Conservation (phyloP, 1,140 invertebrate genomes). For the Euwallacea similis region DNA sequence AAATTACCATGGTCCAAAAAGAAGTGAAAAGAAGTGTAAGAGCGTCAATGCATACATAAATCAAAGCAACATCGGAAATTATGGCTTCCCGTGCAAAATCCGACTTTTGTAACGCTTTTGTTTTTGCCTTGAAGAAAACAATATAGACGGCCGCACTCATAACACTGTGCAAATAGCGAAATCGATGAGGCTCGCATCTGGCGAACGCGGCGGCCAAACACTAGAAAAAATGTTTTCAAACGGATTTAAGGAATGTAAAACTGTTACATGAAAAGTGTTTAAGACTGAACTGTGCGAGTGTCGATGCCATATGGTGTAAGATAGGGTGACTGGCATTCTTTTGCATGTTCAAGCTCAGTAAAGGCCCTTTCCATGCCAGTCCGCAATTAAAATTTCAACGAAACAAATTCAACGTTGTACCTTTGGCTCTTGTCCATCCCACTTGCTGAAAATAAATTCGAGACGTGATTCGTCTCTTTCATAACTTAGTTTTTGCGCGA, state of each 20-base stretch:
- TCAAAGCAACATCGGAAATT: background rate
- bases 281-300: too few species aligned
- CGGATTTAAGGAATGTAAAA: background rate
- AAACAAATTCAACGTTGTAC: constrained; percentile 22
- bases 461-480: background rate
- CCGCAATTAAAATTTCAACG: constrained; percentile 23
- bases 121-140: background rate
- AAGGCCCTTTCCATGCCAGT: constrained; percentile 22
- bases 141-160: background rate
- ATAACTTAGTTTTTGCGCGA: too few species aligned
- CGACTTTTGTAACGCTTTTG: background rate
- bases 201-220: background rate
- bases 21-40: background rate
- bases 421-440: constrained; percentile 16
- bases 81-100: constrained; percentile 2
- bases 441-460: constrained; percentile 17
- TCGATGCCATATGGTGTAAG: constrained; percentile 5
- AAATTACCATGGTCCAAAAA: background rate
- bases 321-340: constrained; percentile 7
- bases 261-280: background rate
- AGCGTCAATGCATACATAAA: constrained; percentile 5
- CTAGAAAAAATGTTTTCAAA: background rate
- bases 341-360: constrained; percentile 14
- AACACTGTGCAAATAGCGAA: too few species aligned
- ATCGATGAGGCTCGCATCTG: background rate